These are phyloP conservation scores for Odontamblyopus rebecca DNA, from an alignment of 2,797 vertebrate genomes.

Conservation along the genomic window DNA sequence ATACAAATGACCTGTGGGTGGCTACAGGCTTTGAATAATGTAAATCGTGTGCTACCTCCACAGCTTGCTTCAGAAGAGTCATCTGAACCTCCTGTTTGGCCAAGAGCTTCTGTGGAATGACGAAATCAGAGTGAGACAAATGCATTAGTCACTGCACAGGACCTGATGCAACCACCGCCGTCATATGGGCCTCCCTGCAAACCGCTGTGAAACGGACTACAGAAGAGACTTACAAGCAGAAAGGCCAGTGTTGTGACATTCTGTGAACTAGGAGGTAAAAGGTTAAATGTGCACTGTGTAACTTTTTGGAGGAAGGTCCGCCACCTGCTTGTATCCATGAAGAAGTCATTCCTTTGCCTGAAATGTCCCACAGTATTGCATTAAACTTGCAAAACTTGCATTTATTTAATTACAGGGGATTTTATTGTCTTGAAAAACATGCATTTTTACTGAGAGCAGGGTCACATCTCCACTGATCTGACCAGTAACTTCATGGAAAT, in stretches of 20 bases:
- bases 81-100: conserved; percentile 94
- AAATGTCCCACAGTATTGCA: no score
- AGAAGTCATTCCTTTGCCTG: no score
- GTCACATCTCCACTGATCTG: no score
- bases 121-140: conserved; percentile 15
- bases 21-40: background rate
- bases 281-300: background rate
- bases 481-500: no score
- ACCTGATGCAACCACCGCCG: background rate
- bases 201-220: background rate
- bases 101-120: conserved; percentile 82
- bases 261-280: background rate
- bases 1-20: no score
- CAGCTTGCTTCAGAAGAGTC: conserved; percentile 94
- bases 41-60: conserved; percentile 82
- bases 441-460: no score
- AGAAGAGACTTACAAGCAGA: background rate
- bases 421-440: no score
- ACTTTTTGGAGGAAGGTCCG: no score
- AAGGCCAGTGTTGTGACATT: background rate
- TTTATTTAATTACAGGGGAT: no score
- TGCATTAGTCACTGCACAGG: background rate
- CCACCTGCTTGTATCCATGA: no score
- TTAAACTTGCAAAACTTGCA: no score
- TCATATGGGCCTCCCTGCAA: background rate